A percentile compares a stretch with the other conserved stretches of the same genome.
These are phyloP conservation scores for Argyra leucocephala DNA, from an alignment of 2,888 invertebrate genomes.

Conservation along the genomic window DNA sequence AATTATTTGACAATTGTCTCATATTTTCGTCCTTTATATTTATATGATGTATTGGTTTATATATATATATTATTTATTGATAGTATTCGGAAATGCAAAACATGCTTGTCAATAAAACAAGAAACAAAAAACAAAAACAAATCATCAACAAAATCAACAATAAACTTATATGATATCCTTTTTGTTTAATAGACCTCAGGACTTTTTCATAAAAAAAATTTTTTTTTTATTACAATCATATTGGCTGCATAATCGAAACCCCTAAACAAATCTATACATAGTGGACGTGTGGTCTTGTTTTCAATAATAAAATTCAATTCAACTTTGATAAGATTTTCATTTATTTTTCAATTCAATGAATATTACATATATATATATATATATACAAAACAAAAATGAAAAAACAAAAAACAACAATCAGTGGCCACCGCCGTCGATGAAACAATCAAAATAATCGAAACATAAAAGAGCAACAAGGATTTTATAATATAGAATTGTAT, in stretches of 20 bases:
- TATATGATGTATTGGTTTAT: too few relatives aligned
- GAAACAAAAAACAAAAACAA: background rate
- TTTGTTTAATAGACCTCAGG: background rate
- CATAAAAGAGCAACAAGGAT: too few relatives aligned
- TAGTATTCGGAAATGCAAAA: background rate
- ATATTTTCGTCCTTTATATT: too few relatives aligned
- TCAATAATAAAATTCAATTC: background rate
- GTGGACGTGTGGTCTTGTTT: background rate
- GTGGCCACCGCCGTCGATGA: too few relatives aligned
- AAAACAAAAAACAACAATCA: too few relatives aligned
- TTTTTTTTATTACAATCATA: background rate
- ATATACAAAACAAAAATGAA: too few relatives aligned
- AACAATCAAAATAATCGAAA: too few relatives aligned
- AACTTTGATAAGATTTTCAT: background rate
- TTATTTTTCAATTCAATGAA: background rate
- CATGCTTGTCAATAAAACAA: background rate
- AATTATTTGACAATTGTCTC: too few relatives aligned
- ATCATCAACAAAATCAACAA: background rate
- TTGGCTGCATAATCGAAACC: background rate
- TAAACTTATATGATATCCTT: background rate
- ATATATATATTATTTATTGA: background rate
- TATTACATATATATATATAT: too few relatives aligned
- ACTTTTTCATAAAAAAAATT: background rate
- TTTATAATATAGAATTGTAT: too few relatives aligned
- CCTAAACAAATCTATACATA: background rate